phyloP scores from a whole-genome alignment of 2,797 vertebrate genomes.

The Acomys russatus region DNA sequence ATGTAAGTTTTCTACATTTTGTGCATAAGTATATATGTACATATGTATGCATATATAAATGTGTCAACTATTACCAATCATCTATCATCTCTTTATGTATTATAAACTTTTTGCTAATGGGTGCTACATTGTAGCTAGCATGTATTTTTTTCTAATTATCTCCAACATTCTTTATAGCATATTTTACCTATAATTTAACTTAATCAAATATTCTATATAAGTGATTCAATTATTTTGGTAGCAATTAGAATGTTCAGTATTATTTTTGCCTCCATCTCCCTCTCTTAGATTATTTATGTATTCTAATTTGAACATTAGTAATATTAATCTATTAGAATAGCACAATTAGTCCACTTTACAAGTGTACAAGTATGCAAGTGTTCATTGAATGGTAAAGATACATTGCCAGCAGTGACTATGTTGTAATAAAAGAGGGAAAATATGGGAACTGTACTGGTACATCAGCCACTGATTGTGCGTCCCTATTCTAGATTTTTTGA shows the following conservation, averaged over 20 bases:
- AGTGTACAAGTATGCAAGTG: not conserved
- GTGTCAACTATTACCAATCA: not conserved
- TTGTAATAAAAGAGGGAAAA: not conserved
- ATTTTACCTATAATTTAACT: not conserved
- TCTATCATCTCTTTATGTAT: no score
- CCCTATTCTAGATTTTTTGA: not conserved
- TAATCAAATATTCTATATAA: not conserved
- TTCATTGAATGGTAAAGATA: not conserved
- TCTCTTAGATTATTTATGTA: not conserved
- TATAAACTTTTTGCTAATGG: not conserved
- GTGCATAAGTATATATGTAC: not conserved
- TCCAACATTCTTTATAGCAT: not conserved
- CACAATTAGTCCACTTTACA: not conserved
- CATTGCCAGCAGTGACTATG: not conserved
- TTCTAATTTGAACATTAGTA: not conserved
- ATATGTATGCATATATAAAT: not conserved
- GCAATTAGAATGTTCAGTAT: not conserved
- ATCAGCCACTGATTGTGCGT: accelerated
- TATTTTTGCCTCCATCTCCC: not conserved
- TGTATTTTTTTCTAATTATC: not conserved
- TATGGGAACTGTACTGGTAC: not conserved
- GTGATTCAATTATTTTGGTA: not conserved
- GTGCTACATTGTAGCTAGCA: no score
- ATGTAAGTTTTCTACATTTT: not conserved
- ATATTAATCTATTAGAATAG: not conserved